Evolutionary conservation across 2,888 invertebrate species (phyloP), one percentile per base, ranked within the genome.

Genomic region (Hemaris fuciformis): DNA sequence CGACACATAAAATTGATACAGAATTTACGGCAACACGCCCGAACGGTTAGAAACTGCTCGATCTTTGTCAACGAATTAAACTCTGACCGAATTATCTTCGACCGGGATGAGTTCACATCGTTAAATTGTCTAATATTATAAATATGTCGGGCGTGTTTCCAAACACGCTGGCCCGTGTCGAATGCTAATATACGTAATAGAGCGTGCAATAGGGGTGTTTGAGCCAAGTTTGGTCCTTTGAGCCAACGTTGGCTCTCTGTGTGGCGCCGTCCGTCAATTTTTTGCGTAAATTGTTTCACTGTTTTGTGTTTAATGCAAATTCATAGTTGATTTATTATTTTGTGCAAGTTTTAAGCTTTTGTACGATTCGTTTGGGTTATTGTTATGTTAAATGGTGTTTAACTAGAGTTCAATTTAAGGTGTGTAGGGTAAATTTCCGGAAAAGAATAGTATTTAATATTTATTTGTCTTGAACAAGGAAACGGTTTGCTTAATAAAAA

Each of bases 1-100:
- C 72, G 73, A 79, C 71, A 80, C 84, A 86, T 89, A 85, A 89
- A 89, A 87, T 89, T 81, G 84, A 82, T 84, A 88, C 85, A 73
- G 76, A 79, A 75, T 74, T 77, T 27, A 53, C 73, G 77, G 76
- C 83, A 81, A 75, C 81, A 84, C 88, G 85, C 91, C 89, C 76
- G 69, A 80, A 68, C 87, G 83, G 89, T 91, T 90, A 87, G 84
- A 75, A 85, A 83, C 76, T 79, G 65, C 66, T 68, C 66, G 75
- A 90, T 89, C 90, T 91, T 92, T 92, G 91, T 92, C 80, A 85
- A 76, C 89, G 88, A 76, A 83, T 91, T 91, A 92, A 92, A 92
- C 86, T 92, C 85, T 92, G 91, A 92, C 91, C 90, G 91, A 91
- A 86, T 92, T 90, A 91, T 79, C 81, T 78, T 80, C 70, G 73